Conservation (phyloP, 2,797 vertebrate species). For the Hyperoplus lanceolatus region DNA sequence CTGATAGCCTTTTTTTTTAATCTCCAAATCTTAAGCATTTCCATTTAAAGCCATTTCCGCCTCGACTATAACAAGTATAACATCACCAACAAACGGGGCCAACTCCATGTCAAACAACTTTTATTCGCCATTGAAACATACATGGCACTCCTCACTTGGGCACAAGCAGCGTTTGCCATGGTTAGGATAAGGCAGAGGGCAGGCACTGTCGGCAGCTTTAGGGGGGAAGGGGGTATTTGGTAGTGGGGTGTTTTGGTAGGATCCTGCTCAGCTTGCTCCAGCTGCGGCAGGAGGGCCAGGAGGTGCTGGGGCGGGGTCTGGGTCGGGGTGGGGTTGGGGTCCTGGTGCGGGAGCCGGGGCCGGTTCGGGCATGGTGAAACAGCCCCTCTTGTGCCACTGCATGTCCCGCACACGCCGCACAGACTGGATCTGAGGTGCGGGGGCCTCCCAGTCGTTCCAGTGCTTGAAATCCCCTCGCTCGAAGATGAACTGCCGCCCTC, state of each 20-base stretch:
- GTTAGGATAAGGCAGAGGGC: conserved; percentile 64
- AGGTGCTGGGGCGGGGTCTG: conserved; percentile 79
- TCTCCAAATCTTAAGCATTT: conserved; percentile 23
- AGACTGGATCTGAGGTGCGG: conserved; percentile 92
- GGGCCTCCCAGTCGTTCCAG: conserved; percentile 95
- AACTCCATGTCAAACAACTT: conserved; percentile 72
- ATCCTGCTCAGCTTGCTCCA: conserved; percentile 87
- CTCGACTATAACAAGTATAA: conserved; percentile 48
- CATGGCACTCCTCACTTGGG: conserved; percentile 71
- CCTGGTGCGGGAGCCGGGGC: conserved; percentile 58
- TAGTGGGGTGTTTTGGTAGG: conserved; percentile 21
- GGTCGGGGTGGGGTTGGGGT: conserved; percentile 49
- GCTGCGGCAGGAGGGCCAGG: conserved; percentile 76
- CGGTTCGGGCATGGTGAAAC: conserved; percentile 80
- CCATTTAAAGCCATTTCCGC: conserved; percentile 26
- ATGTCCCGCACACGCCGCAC: conserved; percentile 92
- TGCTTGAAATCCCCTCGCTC: conserved; percentile 93
- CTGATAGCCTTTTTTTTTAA: background rate
- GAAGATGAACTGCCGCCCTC: conserved; percentile 92
- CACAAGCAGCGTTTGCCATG: conserved; percentile 67
- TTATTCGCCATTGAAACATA: conserved; percentile 80
- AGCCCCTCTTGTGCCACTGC: conserved; percentile 94
- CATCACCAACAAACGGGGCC: conserved; percentile 58
- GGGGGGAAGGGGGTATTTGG: conserved; percentile 2
- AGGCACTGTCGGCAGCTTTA: conserved; percentile 56